Evolutionary conservation across 2,888 invertebrate genomes (phyloP).

Genomic region (Megalurothrips usitatus): DNA sequence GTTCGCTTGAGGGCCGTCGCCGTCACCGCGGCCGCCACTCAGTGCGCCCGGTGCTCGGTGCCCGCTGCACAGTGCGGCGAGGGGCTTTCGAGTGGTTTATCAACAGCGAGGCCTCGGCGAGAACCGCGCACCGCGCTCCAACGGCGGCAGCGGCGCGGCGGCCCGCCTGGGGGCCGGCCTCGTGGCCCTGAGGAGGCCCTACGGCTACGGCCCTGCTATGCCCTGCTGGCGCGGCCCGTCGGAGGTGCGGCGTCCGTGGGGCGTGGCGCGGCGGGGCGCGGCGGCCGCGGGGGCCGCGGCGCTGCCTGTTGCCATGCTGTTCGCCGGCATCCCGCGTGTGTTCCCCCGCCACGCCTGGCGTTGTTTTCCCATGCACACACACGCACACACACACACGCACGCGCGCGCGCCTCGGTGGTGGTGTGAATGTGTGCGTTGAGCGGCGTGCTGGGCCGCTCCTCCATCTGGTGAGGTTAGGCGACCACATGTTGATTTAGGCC

Average conservation of each 20-base stretch:
- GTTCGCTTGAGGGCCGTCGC: no score
- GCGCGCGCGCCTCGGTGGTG: not conserved
- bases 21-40: no score
- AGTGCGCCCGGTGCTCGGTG: no score
- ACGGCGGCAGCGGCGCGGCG: no score
- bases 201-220: no score
- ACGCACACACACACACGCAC: no score
- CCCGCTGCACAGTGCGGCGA: not conserved
- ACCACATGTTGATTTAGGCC: constrained; percentile 24
- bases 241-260: no score
- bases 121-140: no score
- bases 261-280: not conserved
- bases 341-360: not conserved
- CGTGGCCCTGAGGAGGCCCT: no score
- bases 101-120: not conserved
- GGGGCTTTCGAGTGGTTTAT: not conserved
- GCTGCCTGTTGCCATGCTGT: constrained; percentile 11
- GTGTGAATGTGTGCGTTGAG: not conserved
- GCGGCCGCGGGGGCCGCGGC: not conserved
- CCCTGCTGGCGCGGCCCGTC: no score
- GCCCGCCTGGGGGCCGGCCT: no score
- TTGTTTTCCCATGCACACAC: not conserved
- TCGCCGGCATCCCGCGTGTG: not conserved
- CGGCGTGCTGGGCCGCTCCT: constrained; percentile 1
- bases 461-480: constrained; percentile 15